Base-by-base conservation (phyloP, 2,888 invertebrate species). In the Hydrotaea cyrtoneurina region DNA sequence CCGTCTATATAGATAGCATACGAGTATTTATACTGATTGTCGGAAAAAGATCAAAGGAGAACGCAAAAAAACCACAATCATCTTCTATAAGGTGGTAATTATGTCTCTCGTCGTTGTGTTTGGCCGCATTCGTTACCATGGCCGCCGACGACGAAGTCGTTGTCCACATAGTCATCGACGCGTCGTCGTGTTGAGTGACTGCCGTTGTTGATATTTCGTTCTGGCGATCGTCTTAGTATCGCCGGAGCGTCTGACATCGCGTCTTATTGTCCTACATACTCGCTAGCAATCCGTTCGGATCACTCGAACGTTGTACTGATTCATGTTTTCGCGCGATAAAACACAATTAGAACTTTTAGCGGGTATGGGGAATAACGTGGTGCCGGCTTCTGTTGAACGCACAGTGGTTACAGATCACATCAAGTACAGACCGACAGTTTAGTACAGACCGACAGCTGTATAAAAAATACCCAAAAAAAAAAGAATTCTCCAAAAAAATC, bases 31-130 rank as follows among this genome's bases (percentile, higher is more conserved):
- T 72, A 81, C 87, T 85, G 87, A 81, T 81, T 81, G 84, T 86
- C 92, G 91, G 92, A 87, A 69, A 62, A 86, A 90, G 88, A 89
- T 91, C 90, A 91, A 92, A 91, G 88, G 55, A 26, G 59, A 80
- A 72, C 81, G 84, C 86, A 80, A 71, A 85, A n/a, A 91, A 91
- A 88, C 90, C 89, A 91, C 91, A 90, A 91, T 90, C 91, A 90
- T 91, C 89, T 89, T 90, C 90, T 88, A 89, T 89, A 90, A 90
- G 90, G 91, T 91, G 91, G 90, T 90, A 90, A 91, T 91, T 91
- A 90, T 90, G 90, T 88, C 88, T 87, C 86, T 87, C 88, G 86
- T 86, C 80, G 85, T 84, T 76, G 74, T 80, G 75, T 73, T 59
- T 80, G 55, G 71, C 62, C 64, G 69, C 55, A 75, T 80, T 59